Conservation (phyloP, 35 echinoderm and acorn worm species). For the Acanthaster planci region DNA sequence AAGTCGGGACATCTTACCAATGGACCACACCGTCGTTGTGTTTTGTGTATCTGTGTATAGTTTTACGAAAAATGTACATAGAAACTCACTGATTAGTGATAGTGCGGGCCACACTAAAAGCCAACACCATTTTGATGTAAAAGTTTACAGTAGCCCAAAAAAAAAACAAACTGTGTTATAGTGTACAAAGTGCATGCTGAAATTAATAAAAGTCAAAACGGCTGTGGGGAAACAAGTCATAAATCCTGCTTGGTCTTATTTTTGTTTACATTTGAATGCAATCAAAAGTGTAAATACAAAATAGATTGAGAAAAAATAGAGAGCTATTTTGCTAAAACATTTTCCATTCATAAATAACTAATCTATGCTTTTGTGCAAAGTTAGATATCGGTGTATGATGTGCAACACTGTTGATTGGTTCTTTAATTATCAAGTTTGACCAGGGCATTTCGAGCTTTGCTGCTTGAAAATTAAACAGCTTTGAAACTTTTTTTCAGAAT, state of each 20-base stretch:
- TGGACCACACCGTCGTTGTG: not conserved
- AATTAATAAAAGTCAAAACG: no score
- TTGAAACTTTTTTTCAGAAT: no score
- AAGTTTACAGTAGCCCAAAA: not conserved
- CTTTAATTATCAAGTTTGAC: no score
- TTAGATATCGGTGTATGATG: no score
- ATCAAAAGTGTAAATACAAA: not conserved
- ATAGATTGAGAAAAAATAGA: not conserved
- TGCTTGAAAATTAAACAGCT: no score
- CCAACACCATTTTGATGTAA: conserved; percentile 18
- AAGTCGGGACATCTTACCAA: no score
- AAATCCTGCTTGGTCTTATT: no score
- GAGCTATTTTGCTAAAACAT: conserved; percentile 19
- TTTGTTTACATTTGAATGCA: not conserved
- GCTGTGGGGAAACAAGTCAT: no score
- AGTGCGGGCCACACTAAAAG: conserved; percentile 32
- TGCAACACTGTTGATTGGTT: no score
- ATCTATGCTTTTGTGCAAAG: no score
- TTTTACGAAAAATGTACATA: not conserved
- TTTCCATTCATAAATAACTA: no score
- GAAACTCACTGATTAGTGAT: not conserved
- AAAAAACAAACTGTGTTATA: not conserved
- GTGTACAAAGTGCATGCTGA: conserved; percentile 21
- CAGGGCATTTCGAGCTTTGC: no score
- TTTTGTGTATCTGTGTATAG: not conserved